Conservation (phyloP, 2,888 invertebrate genomes). For the Rhamnusium bicolor region DNA sequence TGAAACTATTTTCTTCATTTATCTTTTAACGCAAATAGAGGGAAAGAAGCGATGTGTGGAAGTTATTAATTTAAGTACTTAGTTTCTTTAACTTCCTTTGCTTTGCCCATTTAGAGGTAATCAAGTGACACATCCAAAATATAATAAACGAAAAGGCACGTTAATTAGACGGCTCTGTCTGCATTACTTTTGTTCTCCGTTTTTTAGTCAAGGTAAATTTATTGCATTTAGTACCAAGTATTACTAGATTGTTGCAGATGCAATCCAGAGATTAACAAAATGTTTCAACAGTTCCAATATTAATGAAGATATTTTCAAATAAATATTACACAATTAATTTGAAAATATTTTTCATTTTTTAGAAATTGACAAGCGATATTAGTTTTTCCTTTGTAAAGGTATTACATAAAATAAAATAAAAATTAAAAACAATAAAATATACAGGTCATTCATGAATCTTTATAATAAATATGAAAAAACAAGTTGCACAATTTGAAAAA, state of each 20-base stretch:
- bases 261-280: constrained; percentile 1
- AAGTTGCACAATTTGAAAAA: too few species aligned
- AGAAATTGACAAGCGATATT: too few species aligned
- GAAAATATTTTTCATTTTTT: too few species aligned
- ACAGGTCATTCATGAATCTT: too few species aligned
- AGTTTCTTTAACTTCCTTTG: background rate
- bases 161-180: constrained; percentile 9
- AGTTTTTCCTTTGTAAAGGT: too few species aligned
- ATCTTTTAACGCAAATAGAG: background rate
- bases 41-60: background rate
- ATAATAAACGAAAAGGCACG: background rate
- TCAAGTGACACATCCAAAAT: constrained; percentile 23
- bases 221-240: constrained; percentile 18
- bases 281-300: background rate
- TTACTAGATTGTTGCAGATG: constrained; percentile 24
- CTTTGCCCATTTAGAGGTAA: background rate
- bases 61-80: background rate
- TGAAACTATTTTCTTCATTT: too few species aligned
- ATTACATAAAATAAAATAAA: too few species aligned
- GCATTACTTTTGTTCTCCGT: constrained; percentile 6
- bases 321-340: too few species aligned
- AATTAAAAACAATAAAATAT: too few species aligned
- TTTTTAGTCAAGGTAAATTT: constrained; percentile 37
- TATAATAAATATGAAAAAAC: too few species aligned
- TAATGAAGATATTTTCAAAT: background rate